Percentiles rank a stretch among this genome's conserved stretches.
Evolutionary conservation across 2,797 vertebrate genomes (phyloP).

Genomic region (Gadopsis bispinosus): DNA sequence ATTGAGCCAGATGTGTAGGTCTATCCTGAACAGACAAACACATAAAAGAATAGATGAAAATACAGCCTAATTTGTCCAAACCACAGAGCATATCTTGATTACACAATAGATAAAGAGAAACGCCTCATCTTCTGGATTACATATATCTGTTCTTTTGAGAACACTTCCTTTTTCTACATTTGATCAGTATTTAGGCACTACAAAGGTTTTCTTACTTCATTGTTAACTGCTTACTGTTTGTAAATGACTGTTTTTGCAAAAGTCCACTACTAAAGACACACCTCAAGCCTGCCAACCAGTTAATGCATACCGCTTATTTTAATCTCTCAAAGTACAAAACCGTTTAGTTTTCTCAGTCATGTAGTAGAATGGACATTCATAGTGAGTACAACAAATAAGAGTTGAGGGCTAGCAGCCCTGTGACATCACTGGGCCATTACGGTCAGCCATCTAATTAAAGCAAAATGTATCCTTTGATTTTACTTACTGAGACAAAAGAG

Average conservation of each 20-base stretch:
- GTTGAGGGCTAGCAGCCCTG: background rate
- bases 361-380: constrained; percentile 7
- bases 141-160: background rate
- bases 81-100: background rate
- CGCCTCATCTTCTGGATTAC: background rate
- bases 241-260: constrained; percentile 20
- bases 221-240: constrained; percentile 5
- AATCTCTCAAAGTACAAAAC: constrained; percentile 23
- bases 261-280: constrained; percentile 22
- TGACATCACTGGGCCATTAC: background rate
- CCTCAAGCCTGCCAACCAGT: constrained; percentile 16
- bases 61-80: background rate
- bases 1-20: constrained; percentile 27
- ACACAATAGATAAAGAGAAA: background rate
- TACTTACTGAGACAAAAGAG: background rate
- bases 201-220: constrained; percentile 1
- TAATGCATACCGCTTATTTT: constrained; percentile 21
- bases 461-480: constrained; percentile 8
- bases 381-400: constrained; percentile 24
- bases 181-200: background rate
- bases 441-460: constrained; percentile 3
- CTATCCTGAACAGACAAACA: constrained; percentile 48
- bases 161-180: background rate
- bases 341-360: constrained; percentile 11
- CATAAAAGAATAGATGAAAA: constrained; percentile 5